Evolutionary conservation across 2,113 vertebrate genomes (phyloP), one percentile per base, ranked within the genome.

Genomic region (Mobula birostris): DNA sequence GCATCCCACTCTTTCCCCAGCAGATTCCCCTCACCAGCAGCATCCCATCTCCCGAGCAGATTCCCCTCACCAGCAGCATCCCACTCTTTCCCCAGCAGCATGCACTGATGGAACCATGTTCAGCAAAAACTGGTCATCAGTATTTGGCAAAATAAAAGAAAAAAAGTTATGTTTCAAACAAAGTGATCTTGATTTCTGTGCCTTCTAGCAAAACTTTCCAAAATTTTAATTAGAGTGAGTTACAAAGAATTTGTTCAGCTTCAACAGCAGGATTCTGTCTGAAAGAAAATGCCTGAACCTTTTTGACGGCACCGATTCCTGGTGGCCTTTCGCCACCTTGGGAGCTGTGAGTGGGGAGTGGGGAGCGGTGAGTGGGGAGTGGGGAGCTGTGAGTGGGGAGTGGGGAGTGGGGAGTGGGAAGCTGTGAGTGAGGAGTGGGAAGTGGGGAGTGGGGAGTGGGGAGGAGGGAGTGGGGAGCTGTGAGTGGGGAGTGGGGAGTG

Each of bases 201-300:
- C 9, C 77, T 94, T 94, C 80, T 70, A 19, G n/a, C 63, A 95
- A 95, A 95, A 95, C 27, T 0, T 82, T 94, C 95, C 94, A 77
- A 3, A 94, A 70, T 56, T 76, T 48, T 76, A 95, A 96, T 94
- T 96, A 95, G 95, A 95, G 91, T 76, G n/a, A 95, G 72, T 77
- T 94, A 91, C 70, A 82, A 74, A 94, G 40, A 80, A 85, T 36
- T 77, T 94, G 82, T 24, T 95, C 92, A 80, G 85, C 61, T 17
- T 82, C 94, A 0, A 4, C 66, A 94, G 56, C 68, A 94, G 72
- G 17, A 76, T 93, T 32, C 0, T 87, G 2, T 78, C 5, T 95
- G 24, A 63, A 32, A 88, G 85, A 88, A 56, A 40, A 95, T 36
- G 36, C 36, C 0, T n/a, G n/a, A n/a, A n/a, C n/a, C n/a, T n/a